phyloP scores from a whole-genome alignment of 2,113 vertebrate species.

The Cyphotilapia sp. region DNA sequence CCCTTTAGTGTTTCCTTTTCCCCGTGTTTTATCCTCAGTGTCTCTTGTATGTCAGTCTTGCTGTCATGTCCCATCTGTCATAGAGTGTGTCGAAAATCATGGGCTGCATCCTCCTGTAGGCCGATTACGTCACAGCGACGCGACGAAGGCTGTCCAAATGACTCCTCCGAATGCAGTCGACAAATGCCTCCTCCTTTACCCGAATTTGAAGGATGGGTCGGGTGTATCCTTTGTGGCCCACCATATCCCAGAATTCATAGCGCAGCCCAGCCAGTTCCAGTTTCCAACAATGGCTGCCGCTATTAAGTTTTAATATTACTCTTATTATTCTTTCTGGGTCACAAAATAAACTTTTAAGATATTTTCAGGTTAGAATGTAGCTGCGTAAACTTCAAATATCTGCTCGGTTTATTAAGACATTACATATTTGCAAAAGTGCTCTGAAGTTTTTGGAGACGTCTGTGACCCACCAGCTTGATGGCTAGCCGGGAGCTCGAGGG shows the following conservation, averaged over 20 bases:
- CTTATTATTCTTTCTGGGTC: neutral
- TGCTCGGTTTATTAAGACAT: neutral
- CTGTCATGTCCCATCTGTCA: neutral
- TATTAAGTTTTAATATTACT: neutral
- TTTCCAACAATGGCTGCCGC: neutral
- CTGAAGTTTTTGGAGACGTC: fast-evolving
- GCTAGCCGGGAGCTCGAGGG: fast-evolving
- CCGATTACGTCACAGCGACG: fast-evolving
- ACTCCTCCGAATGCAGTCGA: neutral
- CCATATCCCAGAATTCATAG: neutral
- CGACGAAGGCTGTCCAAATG: fast-evolving
- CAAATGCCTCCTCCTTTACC: neutral
- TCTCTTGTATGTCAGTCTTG: neutral
- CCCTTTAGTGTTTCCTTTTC: neutral
- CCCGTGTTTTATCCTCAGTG: neutral
- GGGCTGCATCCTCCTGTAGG: neutral
- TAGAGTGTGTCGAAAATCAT: fast-evolving
- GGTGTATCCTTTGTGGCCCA: neutral
- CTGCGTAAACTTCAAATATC: neutral
- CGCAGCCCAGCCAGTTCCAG: fast-evolving
- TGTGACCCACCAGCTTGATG: fast-evolving
- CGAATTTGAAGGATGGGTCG: neutral
- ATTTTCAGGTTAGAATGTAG: fast-evolving
- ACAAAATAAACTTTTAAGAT: neutral
- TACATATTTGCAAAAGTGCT: neutral